A percentile compares a stretch with the other conserved stretches of the same genome.
Evolutionary conservation across 2,113 vertebrate species (phyloP).

Genomic region (Hyperopisus bebe): DNA sequence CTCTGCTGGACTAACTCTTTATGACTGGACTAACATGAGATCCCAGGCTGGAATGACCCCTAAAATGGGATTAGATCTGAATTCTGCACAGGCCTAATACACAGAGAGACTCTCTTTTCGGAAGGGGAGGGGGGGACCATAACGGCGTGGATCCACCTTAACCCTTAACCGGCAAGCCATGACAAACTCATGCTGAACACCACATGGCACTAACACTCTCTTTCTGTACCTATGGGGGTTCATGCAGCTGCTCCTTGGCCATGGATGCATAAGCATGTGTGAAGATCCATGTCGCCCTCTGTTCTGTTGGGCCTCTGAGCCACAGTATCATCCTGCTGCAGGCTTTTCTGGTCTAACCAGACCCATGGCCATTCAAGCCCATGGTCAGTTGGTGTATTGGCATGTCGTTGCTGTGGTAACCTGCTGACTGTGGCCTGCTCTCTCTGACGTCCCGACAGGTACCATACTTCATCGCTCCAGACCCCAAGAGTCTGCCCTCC

Average conservation of each 20-base stretch:
- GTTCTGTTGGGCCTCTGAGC: background rate
- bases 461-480: slow-evolving; percentile 77
- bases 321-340: background rate
- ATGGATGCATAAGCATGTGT: background rate
- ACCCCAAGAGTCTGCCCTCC: slow-evolving; percentile 69
- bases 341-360: background rate
- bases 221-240: background rate
- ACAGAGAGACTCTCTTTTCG: background rate
- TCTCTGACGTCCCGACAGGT: slow-evolving; percentile 49
- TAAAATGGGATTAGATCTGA: background rate
- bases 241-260: background rate
- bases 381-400: background rate
- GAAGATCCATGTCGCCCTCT: background rate
- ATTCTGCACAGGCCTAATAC: background rate
- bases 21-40: background rate
- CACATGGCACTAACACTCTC: background rate
- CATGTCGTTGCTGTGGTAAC: background rate
- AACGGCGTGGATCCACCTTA: background rate
- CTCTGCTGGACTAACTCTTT: slow-evolving; percentile 33
- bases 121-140: background rate
- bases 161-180: background rate
- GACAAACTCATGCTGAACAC: background rate
- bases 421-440: background rate
- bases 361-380: background rate
- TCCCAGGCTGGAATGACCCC: slow-evolving; percentile 6